Evolutionary conservation across 2,888 invertebrate species (phyloP).

Genomic region (Barypeithes pellucidus): DNA sequence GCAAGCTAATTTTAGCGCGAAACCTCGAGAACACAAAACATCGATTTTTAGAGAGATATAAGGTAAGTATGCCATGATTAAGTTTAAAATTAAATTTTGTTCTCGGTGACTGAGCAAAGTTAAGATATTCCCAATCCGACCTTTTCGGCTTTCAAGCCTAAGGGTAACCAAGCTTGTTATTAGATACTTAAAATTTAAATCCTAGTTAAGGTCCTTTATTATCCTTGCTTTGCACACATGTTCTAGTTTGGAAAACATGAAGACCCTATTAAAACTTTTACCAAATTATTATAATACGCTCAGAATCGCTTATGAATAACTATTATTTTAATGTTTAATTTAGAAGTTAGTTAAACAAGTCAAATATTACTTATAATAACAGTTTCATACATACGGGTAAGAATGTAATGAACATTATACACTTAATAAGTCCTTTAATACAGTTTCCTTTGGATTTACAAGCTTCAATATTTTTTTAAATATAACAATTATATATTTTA

Average conservation of each 20-base stretch:
- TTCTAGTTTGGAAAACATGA: constrained; percentile 4
- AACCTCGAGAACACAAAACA: not conserved
- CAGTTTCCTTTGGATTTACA: too few relatives aligned
- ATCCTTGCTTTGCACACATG: constrained; percentile 32
- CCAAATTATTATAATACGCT: constrained; percentile 24
- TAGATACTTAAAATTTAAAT: constrained; percentile 48
- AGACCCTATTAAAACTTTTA: constrained; percentile 35
- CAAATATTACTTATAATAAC: not conserved
- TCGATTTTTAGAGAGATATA: not conserved
- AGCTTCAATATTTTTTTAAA: too few relatives aligned
- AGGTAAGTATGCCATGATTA: not conserved
- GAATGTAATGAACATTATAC: too few relatives aligned
- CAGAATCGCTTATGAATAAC: constrained; percentile 5
- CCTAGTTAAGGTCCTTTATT: constrained; percentile 44
- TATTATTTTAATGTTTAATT: not conserved
- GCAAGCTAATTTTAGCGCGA: too few relatives aligned
- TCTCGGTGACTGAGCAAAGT: constrained; percentile 2
- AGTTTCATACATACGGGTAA: not conserved
- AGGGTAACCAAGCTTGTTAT: constrained; percentile 46
- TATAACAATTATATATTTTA: too few relatives aligned
- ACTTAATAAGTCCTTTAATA: too few relatives aligned
- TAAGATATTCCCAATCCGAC: constrained; percentile 15
- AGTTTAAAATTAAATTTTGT: constrained; percentile 3
- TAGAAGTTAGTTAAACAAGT: not conserved
- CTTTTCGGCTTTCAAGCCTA: constrained; percentile 23